A percentile compares a stretch with the other conserved stretches of the same genome.
Conservation (phyloP, 2,113 vertebrate species). For the Ammospiza caudacuta region DNA sequence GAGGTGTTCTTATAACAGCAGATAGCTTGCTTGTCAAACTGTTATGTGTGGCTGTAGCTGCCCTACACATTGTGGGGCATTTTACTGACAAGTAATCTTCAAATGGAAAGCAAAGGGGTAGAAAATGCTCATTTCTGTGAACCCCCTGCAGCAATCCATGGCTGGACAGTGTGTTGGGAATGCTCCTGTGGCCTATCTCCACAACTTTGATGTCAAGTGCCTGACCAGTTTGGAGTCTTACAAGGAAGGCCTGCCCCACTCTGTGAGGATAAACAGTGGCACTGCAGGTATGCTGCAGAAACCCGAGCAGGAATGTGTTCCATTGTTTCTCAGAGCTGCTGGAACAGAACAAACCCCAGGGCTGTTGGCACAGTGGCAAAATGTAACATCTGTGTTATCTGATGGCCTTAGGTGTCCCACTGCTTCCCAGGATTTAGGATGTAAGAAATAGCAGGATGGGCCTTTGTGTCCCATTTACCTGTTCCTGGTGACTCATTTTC, state of each 20-base stretch:
- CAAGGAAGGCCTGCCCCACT: neutral
- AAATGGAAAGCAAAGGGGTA: neutral
- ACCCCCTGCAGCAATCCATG: conserved; percentile 73
- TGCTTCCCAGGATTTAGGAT: neutral
- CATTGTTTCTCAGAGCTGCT: neutral
- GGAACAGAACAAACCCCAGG: neutral
- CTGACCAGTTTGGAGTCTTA: conserved; percentile 58
- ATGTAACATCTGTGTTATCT: neutral
- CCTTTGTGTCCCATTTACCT: neutral
- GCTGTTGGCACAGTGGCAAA: neutral
- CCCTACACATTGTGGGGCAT: neutral
- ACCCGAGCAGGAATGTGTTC: neutral
- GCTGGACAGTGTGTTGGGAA: conserved; percentile 79
- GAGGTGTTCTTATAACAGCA: neutral
- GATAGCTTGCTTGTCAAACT: neutral
- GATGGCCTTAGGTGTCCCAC: neutral
- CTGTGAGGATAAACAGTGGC: conserved; percentile 9
- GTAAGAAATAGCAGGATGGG: neutral
- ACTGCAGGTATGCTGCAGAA: conserved; percentile 55
- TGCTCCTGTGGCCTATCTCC: conserved; percentile 86
- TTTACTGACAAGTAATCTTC: neutral
- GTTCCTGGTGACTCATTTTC: neutral
- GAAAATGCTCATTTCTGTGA: neutral
- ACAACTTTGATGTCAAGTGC: conserved; percentile 78
- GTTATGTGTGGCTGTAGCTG: neutral